phyloP scores from a whole-genome alignment of 2,797 vertebrate species.

The Allobates femoralis region DNA sequence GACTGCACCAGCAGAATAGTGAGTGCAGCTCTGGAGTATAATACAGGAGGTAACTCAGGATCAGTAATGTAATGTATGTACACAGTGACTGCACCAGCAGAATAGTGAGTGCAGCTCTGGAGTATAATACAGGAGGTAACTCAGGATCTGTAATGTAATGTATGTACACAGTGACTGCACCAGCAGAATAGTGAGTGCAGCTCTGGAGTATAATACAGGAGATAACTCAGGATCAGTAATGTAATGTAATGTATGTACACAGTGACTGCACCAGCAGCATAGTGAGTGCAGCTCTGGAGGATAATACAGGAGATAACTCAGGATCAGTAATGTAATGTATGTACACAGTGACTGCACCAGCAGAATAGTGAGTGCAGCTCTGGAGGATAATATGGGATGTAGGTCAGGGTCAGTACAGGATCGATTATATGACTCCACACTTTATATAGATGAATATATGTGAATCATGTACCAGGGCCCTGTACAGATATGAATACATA shows the following conservation, averaged over 20 bases:
- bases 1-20: too few relatives aligned
- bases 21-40: too few relatives aligned
- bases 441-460: not conserved
- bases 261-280: not conserved
- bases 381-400: not conserved
- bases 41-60: too few relatives aligned
- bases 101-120: too few relatives aligned
- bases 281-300: not conserved
- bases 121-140: not conserved
- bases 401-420: not conserved
- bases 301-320: not conserved
- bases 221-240: not conserved
- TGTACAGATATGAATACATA: not conserved
- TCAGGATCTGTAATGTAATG: slow-evolving; percentile 1
- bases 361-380: not conserved
- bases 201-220: slow-evolving; percentile 6
- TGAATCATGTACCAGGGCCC: not conserved
- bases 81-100: too few relatives aligned
- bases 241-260: not conserved
- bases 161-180: not conserved
- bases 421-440: not conserved
- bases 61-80: too few relatives aligned
- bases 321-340: not conserved
- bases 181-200: slow-evolving; percentile 2
- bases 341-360: slow-evolving; percentile 1